These are phyloP conservation scores for Thereva unica DNA, from an alignment of 2,888 invertebrate genomes.

Conservation along the genomic window DNA sequence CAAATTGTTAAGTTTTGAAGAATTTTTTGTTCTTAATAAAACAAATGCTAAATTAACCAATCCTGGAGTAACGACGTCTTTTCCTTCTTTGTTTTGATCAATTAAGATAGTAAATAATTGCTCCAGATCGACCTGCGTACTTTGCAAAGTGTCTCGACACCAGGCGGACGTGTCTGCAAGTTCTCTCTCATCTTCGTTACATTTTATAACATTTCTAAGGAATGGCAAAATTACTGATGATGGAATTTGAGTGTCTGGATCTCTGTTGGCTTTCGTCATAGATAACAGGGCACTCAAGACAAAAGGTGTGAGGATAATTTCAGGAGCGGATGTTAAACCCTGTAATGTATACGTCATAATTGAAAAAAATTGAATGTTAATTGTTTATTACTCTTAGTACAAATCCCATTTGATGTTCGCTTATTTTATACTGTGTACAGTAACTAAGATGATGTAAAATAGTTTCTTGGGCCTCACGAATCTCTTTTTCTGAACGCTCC, in stretches of 20 bases:
- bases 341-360: conserved; percentile 47
- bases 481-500: conserved; percentile 59
- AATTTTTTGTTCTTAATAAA: conserved; percentile 56
- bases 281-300: conserved; percentile 64
- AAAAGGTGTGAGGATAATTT: conserved; percentile 67
- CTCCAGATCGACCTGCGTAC: conserved; percentile 49
- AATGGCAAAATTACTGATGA: conserved; percentile 52
- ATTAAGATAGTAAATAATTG: conserved; percentile 54
- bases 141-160: conserved; percentile 59
- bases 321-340: conserved; percentile 62
- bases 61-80: conserved; percentile 59
- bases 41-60: conserved; percentile 61
- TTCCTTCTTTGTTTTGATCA: conserved; percentile 56
- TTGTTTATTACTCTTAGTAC: conserved; percentile 48
- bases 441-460: conserved; percentile 64
- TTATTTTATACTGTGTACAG: conserved; percentile 55
- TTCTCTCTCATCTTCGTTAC: conserved; percentile 59
- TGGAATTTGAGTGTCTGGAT: conserved; percentile 52
- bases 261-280: conserved; percentile 55
- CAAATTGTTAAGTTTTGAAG: conserved; percentile 53
- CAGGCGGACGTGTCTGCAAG: conserved; percentile 60
- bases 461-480: conserved; percentile 66
- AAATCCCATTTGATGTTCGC: conserved; percentile 51
- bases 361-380: not conserved
- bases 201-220: conserved; percentile 52